Conservation (phyloP, 1,140 invertebrate species). For the Phocides pigmalion region DNA sequence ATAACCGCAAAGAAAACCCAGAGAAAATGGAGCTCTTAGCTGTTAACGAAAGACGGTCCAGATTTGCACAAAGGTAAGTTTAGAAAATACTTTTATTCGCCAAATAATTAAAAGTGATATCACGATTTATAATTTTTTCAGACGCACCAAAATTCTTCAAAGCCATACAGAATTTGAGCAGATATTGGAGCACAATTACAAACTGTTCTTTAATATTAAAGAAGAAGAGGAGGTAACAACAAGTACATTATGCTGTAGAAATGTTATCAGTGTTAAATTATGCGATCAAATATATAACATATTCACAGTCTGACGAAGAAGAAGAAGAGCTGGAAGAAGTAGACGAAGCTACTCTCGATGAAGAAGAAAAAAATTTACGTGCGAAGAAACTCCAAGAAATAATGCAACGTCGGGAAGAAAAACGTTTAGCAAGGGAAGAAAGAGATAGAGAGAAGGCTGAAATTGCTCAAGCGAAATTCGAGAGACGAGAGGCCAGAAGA, state of each 20-base stretch:
- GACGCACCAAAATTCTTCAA: slow-evolving; percentile 58
- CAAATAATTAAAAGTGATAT: too few species aligned
- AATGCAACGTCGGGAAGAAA: slow-evolving; percentile 49
- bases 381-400: slow-evolving; percentile 53
- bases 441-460: slow-evolving; percentile 58
- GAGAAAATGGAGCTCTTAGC: slow-evolving; percentile 73
- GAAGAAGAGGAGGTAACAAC: slow-evolving; percentile 66
- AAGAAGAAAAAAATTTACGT: slow-evolving; percentile 65
- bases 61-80: slow-evolving; percentile 55
- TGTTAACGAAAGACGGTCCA: slow-evolving; percentile 65
- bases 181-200: slow-evolving; percentile 67
- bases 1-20: slow-evolving; percentile 81
- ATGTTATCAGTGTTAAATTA: too few species aligned
- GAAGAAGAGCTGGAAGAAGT: slow-evolving; percentile 72
- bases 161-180: slow-evolving; percentile 63
- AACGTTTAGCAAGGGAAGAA: slow-evolving; percentile 54
- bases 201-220: slow-evolving; percentile 74
- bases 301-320: slow-evolving; percentile 55
- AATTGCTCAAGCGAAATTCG: slow-evolving; percentile 58
- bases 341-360: slow-evolving; percentile 69
- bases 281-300: not conserved
- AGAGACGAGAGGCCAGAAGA: slow-evolving; percentile 63
- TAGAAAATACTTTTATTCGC: slow-evolving; percentile 5
- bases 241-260: not conserved
- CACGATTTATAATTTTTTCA: slow-evolving; percentile 41